A percentile compares a stretch with the other conserved stretches of the same genome.
Evolutionary conservation across 2,888 invertebrate species (phyloP).

Genomic region (Pyrrhia umbra): DNA sequence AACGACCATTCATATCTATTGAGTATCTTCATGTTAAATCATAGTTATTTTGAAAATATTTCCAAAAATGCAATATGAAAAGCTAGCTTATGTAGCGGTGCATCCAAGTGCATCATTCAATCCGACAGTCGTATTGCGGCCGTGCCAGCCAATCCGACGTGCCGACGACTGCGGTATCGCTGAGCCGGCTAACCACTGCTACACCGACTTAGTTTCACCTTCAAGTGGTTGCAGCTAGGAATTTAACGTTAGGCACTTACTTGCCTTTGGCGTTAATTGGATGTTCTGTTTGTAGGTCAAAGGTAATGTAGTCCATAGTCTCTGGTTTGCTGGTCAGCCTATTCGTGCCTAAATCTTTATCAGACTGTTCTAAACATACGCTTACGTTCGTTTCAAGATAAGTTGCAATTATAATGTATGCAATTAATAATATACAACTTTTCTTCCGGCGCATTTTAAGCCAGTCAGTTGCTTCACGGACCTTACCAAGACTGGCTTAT

Average conservation of each 20-base stretch:
- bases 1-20: too few relatives aligned
- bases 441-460: too few relatives aligned
- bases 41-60: neutral
- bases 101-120: constrained; percentile 26
- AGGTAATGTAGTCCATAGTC: too few relatives aligned
- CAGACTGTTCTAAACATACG: too few relatives aligned
- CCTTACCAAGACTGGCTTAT: too few relatives aligned
- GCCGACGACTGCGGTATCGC: constrained; percentile 6
- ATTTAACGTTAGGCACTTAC: neutral
- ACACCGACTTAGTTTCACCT: neutral
- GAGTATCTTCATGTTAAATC: neutral
- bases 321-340: too few relatives aligned
- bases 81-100: neutral
- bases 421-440: too few relatives aligned
- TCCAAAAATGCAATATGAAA: neutral
- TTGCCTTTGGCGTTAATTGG: neutral
- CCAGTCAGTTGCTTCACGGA: too few relatives aligned
- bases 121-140: constrained; percentile 44
- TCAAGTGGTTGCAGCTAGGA: neutral
- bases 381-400: too few relatives aligned
- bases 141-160: constrained; percentile 1
- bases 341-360: too few relatives aligned
- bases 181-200: constrained; percentile 12
- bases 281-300: neutral
- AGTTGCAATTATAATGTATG: too few relatives aligned